Base-by-base conservation (phyloP, 1,140 invertebrate species). In the Zaprionus inermis region DNA sequence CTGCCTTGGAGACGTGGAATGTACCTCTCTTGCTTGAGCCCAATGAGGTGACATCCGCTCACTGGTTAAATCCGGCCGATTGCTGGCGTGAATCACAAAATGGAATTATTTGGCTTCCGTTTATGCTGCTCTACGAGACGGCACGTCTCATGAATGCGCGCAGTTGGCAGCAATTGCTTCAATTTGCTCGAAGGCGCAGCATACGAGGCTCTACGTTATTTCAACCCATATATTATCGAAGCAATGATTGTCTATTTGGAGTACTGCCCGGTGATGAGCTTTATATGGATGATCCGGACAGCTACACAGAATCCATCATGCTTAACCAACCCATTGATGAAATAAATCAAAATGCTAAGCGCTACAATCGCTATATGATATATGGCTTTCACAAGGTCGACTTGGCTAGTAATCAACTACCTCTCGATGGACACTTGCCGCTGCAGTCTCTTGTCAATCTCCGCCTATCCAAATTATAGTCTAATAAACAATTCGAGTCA, bases 71-170 rank as follows among this genome's bases (percentile, higher is more conserved):
- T 46, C 84, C 89, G 0, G 11, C 9, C 0, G 55, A 73, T 1
- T 77, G 73, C 92, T 57, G 92, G 94, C 66, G 94, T 94, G 7
- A 77, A 81, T 64, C 92, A 93, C 68, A 82, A 66, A 94, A 95
- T 76, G 91, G 93, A 96, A 97, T 94, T 94, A 96, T 44, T 93
- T 94, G 78, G 93, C 94, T 83, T 81, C 95, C 95, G 93, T 90
- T 91, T 85, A 75, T 94, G 93, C 81, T 94, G 94, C 92, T 90
- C 93, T 67, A 88, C 75, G 51, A 93, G 76, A 91, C 89, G 93
- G 75, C 90, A 51, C 38, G 93, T 81, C 61, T 93, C 91, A 81
- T 92, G 67, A 90, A 85, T 46, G 73, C 94, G 16, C 81, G 93
- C 20, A 51, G 91, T 59, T 85, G 94, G 61, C 49, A 93, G 3